phyloP scores from a whole-genome alignment of 2,797 vertebrate genomes.

The Schizopygopsis malacanthus region DNA sequence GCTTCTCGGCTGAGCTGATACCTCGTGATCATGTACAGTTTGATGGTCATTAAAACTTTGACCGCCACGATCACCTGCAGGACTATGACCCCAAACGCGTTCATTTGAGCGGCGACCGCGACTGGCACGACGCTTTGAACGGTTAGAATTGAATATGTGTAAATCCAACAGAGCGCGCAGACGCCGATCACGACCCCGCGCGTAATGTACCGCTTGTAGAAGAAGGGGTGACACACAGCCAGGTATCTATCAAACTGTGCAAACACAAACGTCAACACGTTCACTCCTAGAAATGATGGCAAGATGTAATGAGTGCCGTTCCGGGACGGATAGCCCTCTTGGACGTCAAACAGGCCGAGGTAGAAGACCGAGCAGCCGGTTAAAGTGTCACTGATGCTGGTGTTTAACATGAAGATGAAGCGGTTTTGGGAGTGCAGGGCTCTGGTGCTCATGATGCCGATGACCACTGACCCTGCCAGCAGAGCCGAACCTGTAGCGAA shows the following conservation, averaged over 20 bases:
- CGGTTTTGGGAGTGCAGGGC: constrained; percentile 79
- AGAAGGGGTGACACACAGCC: constrained; percentile 80
- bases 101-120: constrained; percentile 76
- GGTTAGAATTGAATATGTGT: constrained; percentile 76
- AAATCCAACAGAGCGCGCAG: constrained; percentile 79
- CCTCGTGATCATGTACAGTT: constrained; percentile 79
- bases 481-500: constrained; percentile 76
- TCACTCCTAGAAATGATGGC: constrained; percentile 82
- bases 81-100: constrained; percentile 78
- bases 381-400: constrained; percentile 82
- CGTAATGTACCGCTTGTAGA: constrained; percentile 75
- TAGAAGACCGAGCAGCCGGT: constrained; percentile 82
- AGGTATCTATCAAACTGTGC: constrained; percentile 83
- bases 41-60: constrained; percentile 80
- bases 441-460: constrained; percentile 71
- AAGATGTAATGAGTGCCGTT: constrained; percentile 79
- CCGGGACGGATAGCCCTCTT: constrained; percentile 79
- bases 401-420: constrained; percentile 85
- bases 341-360: constrained; percentile 81
- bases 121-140: constrained; percentile 77
- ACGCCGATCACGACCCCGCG: constrained; percentile 67
- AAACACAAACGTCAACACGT: constrained; percentile 81
- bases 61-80: constrained; percentile 77
- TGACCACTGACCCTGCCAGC: constrained; percentile 77
- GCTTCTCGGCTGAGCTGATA: constrained; percentile 76